Evolutionary conservation across 2,888 invertebrate species (phyloP).

Genomic region (Priocnemis perturbator): DNA sequence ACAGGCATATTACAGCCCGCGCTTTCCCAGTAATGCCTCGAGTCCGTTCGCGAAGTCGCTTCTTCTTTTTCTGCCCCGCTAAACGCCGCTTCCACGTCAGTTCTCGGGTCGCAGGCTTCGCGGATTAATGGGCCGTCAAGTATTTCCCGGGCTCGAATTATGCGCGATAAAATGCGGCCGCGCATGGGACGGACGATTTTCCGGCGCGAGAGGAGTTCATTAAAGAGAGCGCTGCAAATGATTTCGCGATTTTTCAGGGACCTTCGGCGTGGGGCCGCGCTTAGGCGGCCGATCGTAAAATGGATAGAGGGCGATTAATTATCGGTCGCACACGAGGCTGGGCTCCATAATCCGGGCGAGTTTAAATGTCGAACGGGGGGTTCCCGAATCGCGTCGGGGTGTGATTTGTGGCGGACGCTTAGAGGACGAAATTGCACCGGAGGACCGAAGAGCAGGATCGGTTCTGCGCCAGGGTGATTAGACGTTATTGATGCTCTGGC

Average conservation of each 20-base stretch:
- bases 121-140: too few species aligned
- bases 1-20: slow-evolving; percentile 39
- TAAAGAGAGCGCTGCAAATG: too few species aligned
- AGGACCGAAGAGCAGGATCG: slow-evolving; percentile 61
- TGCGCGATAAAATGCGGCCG: too few species aligned
- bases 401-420: slow-evolving; percentile 72
- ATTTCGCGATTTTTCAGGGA: slow-evolving; percentile 40
- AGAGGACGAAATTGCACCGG: slow-evolving; percentile 68
- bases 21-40: slow-evolving; percentile 32
- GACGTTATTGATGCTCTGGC: slow-evolving; percentile 66
- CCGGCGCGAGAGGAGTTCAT: too few species aligned
- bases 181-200: too few species aligned
- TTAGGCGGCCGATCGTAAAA: slow-evolving; percentile 46
- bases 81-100: too few species aligned
- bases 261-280: slow-evolving; percentile 37
- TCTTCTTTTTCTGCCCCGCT: too few species aligned
- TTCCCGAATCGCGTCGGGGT: slow-evolving; percentile 53
- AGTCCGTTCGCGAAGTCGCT: too few species aligned
- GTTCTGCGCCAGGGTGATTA: slow-evolving; percentile 65
- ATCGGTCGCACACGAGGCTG: slow-evolving; percentile 48
- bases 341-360: slow-evolving; percentile 60
- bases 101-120: too few species aligned
- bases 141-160: too few species aligned
- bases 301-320: slow-evolving; percentile 54
- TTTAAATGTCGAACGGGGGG: slow-evolving; percentile 59